Base-by-base conservation (phyloP, 2,888 invertebrate genomes). In the Portevinia maculata region DNA sequence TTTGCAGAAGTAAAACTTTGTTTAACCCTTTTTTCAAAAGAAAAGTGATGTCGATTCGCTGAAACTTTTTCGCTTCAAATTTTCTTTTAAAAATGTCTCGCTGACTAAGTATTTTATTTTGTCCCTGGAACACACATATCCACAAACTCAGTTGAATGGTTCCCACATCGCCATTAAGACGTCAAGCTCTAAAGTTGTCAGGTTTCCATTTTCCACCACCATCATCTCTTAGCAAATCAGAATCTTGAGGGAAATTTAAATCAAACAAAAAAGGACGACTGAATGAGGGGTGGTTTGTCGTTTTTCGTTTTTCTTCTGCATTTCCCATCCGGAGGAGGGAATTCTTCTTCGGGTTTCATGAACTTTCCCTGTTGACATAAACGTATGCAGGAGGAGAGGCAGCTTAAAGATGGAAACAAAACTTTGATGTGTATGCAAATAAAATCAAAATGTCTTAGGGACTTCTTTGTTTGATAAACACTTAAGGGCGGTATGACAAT, bases 91-190 rank as follows among this genome's bases (percentile, higher is more conserved):
- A 32, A 21, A 60, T 41, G 28, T 13, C n/a, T 6, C 41, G 67
- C 70, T 79, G 74, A 74, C 69, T 71, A 71, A 60, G 70, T 53
- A 59, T 39, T 65, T 70, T 67, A 60, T 39, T 39, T 7, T n/a
- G 11, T 19, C 32, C 28, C 8, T 24, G 9, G 28, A 4, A 11
- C 11, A 32, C 87, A 2, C 30, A 2, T 34, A 48, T 34, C 30
- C 46, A 73, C 52, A 86, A 86, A 9, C 86, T 9, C 85, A 86
- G 46, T 86, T 86, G 50, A 87, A 87, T 73, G 15, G 53, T 62
- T 32, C 62, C 70, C 62, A 46, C 86, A 87, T 13, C 87, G 86
- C 67, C 88, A 89, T 81, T 81, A 76, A 81, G 81, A 71, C 59
- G 76, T 55, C 75, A 71, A 70, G 41, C 67, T 34, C 39, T 30